Evolutionary conservation across 1,140 invertebrate species (phyloP), one percentile per base, ranked within the genome.

Genomic region (Drosophila prosaltans): DNA sequence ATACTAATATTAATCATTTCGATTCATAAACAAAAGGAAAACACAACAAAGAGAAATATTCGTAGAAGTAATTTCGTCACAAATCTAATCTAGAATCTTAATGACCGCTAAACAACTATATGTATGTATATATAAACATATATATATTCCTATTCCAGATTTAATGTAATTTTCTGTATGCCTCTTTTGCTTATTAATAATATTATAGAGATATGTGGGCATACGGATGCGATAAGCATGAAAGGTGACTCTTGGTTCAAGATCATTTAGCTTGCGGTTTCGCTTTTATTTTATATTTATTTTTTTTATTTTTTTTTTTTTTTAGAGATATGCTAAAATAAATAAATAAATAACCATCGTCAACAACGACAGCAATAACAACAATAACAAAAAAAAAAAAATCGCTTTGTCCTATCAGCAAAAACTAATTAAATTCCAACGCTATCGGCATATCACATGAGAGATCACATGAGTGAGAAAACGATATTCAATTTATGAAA

Each of bases 361-460:
- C 16, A 40, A 40, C 39, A 40, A 11, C 21, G 45, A 8, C 21
- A n/a, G 1, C 7, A 24, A 51, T 21, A 28, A 39, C 11, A 55
- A 16, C 16, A 16, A 16, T 16, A 16, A 16, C 16, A 16, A 16
- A 16, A 16, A 16, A 16, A 16, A 16, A 16, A 28, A 32, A 16
- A 8, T 41, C 41, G 28, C 45, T 24, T 28, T 40, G 39, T 21
- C 43, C 8, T 51, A 51, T 51, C 45, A 51, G 24, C 45, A 24
- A 51, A 70, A 70, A 57, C 58, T 62, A 69, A 72, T 72, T 72
- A 54, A 72, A 48, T n/a, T 39, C 39, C n/a, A 48, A 51, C 45
- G 45, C 45, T 51, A 51, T 51, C 45, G 45, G 45, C 45, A 26
- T 51, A 51, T 26, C 26, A 10, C 45, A 51, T 21, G 26, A 10